A percentile compares a stretch with the other conserved stretches of the same genome.
Conservation (phyloP, 2,888 invertebrate genomes). For the Orthosia incerta region DNA sequence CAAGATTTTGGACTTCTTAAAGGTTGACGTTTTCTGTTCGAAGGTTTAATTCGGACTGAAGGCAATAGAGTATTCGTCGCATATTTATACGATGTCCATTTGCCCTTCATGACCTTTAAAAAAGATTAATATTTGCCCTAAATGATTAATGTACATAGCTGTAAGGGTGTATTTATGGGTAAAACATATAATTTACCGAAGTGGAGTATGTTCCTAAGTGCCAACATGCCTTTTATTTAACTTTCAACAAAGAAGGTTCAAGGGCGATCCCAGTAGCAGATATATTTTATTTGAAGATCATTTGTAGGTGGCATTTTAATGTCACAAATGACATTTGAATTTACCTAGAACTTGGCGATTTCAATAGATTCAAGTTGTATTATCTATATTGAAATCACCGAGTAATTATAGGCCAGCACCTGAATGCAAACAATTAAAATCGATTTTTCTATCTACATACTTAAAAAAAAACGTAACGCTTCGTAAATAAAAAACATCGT, state of each 20-base stretch:
- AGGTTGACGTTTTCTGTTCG: not conserved
- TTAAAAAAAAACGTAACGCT: not conserved
- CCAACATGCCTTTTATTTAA: not conserved
- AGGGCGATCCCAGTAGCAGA: slow-evolving; percentile 25
- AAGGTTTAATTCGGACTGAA: slow-evolving; percentile 12
- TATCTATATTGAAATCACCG: not conserved
- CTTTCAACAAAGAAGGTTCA: not conserved
- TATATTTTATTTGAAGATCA: slow-evolving; percentile 21
- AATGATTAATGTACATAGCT: slow-evolving; percentile 22
- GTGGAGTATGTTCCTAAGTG: slow-evolving; percentile 15
- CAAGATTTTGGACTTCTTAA: not conserved
- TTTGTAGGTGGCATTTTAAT: slow-evolving; percentile 13
- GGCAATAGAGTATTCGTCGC: not conserved
- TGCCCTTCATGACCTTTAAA: slow-evolving; percentile 27
- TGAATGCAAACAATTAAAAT: not conserved
- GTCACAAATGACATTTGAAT: not conserved
- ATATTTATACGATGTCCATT: slow-evolving; percentile 33
- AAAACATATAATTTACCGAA: slow-evolving; percentile 32
- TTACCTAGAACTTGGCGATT: slow-evolving; percentile 13
- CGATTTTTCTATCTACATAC: too few relatives aligned
- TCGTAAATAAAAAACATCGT: not conserved
- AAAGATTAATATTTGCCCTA: not conserved
- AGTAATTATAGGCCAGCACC: not conserved
- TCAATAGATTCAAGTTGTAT: not conserved
- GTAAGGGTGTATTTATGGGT: slow-evolving; percentile 28